Conservation (phyloP, 2,797 vertebrate species). For the Periophthalmus magnuspinnatus region DNA sequence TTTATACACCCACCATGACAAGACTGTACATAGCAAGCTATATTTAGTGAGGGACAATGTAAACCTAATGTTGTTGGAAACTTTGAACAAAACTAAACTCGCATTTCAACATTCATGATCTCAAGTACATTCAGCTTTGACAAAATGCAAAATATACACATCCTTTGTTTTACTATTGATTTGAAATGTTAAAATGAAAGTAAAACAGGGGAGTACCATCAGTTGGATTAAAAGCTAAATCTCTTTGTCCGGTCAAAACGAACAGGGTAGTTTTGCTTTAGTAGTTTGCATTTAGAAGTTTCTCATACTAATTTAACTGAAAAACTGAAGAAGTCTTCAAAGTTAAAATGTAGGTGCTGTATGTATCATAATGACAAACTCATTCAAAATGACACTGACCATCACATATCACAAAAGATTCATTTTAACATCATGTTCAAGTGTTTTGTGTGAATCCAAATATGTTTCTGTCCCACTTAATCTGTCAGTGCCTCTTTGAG, state of each 20-base stretch:
- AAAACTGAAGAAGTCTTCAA: background rate
- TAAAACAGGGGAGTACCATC: background rate
- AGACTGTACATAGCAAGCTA: constrained; percentile 24
- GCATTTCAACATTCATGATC: constrained; percentile 18
- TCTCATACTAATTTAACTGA: too few relatives aligned
- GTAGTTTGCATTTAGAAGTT: too few relatives aligned
- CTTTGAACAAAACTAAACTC: constrained; percentile 4
- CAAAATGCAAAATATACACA: constrained; percentile 4
- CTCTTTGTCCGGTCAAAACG: background rate
- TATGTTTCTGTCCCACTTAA: constrained; percentile 1
- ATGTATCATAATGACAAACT: background rate
- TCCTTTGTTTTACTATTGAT: constrained; percentile 1
- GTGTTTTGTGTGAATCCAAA: background rate
- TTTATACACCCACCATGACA: constrained; percentile 23
- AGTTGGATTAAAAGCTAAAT: background rate
- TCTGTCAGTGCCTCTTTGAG: constrained; percentile 46
- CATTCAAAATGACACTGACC: background rate
- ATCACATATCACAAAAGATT: background rate
- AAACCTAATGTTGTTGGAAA: constrained; percentile 31
- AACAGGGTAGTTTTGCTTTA: too few relatives aligned
- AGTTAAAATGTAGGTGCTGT: background rate
- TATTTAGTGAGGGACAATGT: constrained; percentile 33
- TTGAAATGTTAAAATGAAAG: constrained; percentile 1
- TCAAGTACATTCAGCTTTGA: constrained; percentile 36
- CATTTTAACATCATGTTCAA: background rate